Evolutionary conservation across 2,888 invertebrate genomes (phyloP).

Genomic region (Drosophila koepferae): DNA sequence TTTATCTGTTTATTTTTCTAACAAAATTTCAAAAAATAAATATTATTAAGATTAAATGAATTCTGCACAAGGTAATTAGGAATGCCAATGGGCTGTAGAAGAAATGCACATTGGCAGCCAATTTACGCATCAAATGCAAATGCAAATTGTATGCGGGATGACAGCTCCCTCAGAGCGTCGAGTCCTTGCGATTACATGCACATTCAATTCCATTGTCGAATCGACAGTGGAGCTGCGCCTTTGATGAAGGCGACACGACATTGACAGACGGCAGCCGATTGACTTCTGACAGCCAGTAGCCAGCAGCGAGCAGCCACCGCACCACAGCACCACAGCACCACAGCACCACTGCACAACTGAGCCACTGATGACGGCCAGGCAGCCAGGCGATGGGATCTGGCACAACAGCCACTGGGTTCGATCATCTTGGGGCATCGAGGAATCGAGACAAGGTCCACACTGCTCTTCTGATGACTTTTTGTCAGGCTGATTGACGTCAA

Average conservation of each 20-base stretch:
- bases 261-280: constrained; percentile 79
- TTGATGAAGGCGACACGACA: constrained; percentile 80
- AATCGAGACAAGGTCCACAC: constrained; percentile 37
- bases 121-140: constrained; percentile 76
- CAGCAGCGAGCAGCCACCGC: not conserved
- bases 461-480: constrained; percentile 83
- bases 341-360: constrained; percentile 11
- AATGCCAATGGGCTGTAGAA: not conserved
- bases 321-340: constrained; percentile 10
- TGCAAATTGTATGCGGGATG: constrained; percentile 51
- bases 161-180: constrained; percentile 35
- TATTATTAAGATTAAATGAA: too few relatives aligned
- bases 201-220: constrained; percentile 68
- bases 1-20: too few relatives aligned
- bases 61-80: too few relatives aligned
- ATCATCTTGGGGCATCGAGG: constrained; percentile 36
- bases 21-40: too few relatives aligned
- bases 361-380: not conserved
- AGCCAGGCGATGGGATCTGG: constrained; percentile 20
- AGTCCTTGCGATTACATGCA: constrained; percentile 54
- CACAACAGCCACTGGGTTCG: constrained; percentile 29
- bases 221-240: constrained; percentile 54
- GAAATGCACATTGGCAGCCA: constrained; percentile 42
- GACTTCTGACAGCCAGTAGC: constrained; percentile 75
- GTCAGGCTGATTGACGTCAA: constrained; percentile 83